phyloP scores from a whole-genome alignment of 2,113 vertebrate genomes.

The Orientallactaga bullata region DNA sequence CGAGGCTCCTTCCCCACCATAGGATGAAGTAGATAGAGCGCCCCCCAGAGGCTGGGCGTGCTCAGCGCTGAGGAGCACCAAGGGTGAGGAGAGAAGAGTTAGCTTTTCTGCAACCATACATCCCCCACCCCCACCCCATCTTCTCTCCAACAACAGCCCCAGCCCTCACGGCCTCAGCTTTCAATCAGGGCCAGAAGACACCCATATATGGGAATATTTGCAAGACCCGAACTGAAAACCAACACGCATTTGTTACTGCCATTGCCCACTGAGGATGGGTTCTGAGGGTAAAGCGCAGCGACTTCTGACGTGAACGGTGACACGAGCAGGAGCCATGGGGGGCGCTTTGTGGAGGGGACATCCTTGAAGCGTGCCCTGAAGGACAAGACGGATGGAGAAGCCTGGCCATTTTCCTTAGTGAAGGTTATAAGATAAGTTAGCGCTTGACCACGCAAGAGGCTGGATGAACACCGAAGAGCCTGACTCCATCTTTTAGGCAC shows the following conservation, averaged over 20 bases:
- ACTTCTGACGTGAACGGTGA: neutral
- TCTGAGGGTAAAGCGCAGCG: neutral
- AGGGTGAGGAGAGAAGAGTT: too few relatives aligned
- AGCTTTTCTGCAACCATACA: fast-evolving
- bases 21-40: neutral
- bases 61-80: neutral
- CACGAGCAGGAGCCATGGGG: neutral
- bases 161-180: neutral
- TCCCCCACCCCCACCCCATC: fast-evolving
- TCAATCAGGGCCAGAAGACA: neutral
- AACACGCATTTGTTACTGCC: neutral
- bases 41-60: neutral
- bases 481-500: constrained; percentile 27
- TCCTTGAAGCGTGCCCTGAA: neutral
- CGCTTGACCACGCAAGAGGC: neutral
- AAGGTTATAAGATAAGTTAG: neutral
- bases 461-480: neutral
- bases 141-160: neutral
- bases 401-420: neutral
- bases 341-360: neutral
- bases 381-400: neutral
- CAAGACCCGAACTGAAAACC: neutral
- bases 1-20: neutral
- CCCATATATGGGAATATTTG: too few relatives aligned
- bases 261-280: neutral